Evolutionary conservation across 2,888 invertebrate species (phyloP), one percentile per base, ranked within the genome.

Genomic region (Rhingia rostrata): DNA sequence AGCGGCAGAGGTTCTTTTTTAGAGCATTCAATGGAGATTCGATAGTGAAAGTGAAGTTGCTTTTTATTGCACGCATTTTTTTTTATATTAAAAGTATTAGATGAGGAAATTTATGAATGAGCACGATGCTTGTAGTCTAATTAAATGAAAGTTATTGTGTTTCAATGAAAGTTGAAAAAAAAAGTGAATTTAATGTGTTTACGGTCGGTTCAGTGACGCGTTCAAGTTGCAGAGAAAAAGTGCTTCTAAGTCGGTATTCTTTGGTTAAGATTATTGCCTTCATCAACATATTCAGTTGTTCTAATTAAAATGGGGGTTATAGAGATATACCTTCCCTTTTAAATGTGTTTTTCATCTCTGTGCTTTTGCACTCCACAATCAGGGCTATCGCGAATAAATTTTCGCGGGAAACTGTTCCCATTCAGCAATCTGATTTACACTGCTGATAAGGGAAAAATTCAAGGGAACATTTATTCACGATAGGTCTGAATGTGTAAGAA

Each of bases 11-110:
- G 64, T 51, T 60, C 51, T 51, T 70, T 35, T 33, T 39, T 43
- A 22, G 1, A 22, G 22, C 22, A 22, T 53, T 72, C 47, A 66
- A 79, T 79, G 72, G 53, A 64, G 35, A 66, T 47, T 45, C 66
- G 61, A 67, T 74, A 80, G 80, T 74, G 80, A 80, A 80, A 80
- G 80, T 80, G 43, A 56, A 58, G 35, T 22, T 30, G 32, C 70
- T 72, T 54, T 14, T 54, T 54, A 67, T 67, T 69, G 74, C 63
- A 58, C 43, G 49, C 61, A 69, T 43, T 67, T 60, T 22, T 32
- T 56, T 56, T 74, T 69, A n/a, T 63, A 64, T n/a, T 14, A 41
- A 37, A n/a, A 54, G 54, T 9, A 47, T 39, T 54, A 53, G 60
- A 47, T 61, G 77, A 61, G 61, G 61, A 37, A 45, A 45, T 30